Percentiles rank a stretch among this genome's conserved stretches.
Conservation (phyloP, 2,888 invertebrate genomes). For the Himalopsyche kuldschensis region DNA sequence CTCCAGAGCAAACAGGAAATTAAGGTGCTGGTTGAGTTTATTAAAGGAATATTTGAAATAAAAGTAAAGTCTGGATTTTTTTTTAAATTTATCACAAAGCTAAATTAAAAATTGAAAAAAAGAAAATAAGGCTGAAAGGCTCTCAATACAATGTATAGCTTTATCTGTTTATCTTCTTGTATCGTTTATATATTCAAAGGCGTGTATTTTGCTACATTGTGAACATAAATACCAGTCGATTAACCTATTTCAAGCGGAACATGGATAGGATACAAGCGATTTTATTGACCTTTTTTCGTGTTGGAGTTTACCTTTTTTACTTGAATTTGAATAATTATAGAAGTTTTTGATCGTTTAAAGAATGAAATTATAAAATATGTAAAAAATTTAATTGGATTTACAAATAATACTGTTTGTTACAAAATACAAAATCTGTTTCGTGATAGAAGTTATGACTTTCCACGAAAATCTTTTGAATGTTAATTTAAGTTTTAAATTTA, state of each 20-base stretch:
- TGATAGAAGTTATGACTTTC: too few species aligned
- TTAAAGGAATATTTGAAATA: not conserved
- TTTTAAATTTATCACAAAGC: not conserved
- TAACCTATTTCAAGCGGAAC: not conserved
- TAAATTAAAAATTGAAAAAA: not conserved
- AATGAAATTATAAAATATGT: too few species aligned
- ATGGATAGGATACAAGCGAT: not conserved
- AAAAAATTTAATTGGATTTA: too few species aligned
- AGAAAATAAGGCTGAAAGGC: not conserved
- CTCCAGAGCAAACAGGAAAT: not conserved
- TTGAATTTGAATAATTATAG: too few species aligned
- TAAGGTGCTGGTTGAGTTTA: not conserved
- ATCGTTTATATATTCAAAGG: not conserved
- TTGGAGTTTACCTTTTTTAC: too few species aligned
- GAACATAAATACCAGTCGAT: not conserved
- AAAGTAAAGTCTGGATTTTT: not conserved
- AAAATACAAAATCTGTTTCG: too few species aligned
- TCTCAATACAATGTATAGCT: not conserved
- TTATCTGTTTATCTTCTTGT: not conserved
- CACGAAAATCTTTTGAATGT: too few species aligned
- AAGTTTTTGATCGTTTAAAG: too few species aligned
- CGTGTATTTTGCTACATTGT: not conserved
- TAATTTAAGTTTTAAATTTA: too few species aligned
- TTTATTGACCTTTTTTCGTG: not conserved
- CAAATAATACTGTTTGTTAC: too few species aligned